A percentile compares a stretch with the other conserved stretches of the same genome.
These are phyloP conservation scores for Bombus consobrinus DNA, from an alignment of 1,140 invertebrate species.

Conservation along the genomic window DNA sequence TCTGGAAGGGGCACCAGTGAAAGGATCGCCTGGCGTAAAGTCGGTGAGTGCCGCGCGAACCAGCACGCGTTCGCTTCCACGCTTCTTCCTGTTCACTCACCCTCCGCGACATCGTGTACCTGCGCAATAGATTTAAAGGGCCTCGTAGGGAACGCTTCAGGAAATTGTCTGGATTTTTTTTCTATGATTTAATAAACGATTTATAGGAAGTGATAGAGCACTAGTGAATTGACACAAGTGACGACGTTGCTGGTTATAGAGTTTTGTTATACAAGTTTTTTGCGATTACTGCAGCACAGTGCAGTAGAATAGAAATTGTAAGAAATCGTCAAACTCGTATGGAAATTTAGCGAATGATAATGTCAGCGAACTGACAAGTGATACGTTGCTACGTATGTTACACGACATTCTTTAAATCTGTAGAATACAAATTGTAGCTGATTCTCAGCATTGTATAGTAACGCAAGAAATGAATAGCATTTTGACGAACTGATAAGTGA, in stretches of 20 bases:
- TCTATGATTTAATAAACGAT: no score
- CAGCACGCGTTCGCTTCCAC: not conserved
- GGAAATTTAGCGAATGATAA: no score
- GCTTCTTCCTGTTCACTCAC: constrained; percentile 2
- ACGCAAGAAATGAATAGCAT: no score
- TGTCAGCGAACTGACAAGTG: no score
- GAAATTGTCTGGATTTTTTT: not conserved
- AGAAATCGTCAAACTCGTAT: no score
- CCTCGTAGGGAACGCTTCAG: not conserved
- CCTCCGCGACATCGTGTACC: not conserved
- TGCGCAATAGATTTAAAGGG: not conserved
- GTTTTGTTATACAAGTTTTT: not conserved
- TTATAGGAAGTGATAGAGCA: no score
- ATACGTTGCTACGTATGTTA: no score
- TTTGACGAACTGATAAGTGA: not conserved
- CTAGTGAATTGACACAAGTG: not conserved
- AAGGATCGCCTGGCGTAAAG: constrained; percentile 26
- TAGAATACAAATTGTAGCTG: no score
- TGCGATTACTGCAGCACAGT: not conserved
- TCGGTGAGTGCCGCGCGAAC: constrained; percentile 46
- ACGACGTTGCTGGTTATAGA: not conserved
- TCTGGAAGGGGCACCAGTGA: constrained; percentile 22
- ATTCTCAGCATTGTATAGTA: no score
- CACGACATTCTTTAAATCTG: no score
- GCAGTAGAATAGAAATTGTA: no score